Evolutionary conservation across 2,113 vertebrate genomes (phyloP), one percentile per base, ranked within the genome.

Genomic region (Salminus brasiliensis): DNA sequence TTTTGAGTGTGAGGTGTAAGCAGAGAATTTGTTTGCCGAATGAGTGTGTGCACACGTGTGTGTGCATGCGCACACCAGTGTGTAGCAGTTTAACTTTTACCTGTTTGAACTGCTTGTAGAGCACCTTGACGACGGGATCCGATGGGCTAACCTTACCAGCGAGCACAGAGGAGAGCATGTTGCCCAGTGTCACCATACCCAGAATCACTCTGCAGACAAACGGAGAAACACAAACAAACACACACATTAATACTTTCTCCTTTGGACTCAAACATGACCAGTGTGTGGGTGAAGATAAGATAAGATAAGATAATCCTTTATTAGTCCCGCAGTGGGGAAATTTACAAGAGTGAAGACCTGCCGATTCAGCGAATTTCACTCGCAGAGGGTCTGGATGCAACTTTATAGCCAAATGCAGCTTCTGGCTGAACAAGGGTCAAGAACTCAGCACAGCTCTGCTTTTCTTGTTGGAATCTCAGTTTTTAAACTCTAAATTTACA

Each of bases 101-200:
- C 94, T 94, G 91, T 16, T 91, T 93, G 83, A 96, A 96, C 69
- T 96, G 94, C 83, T 93, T 94, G 88, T 94, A 95, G 82, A 96
- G 88, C 11, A 96, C 91, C 85, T 91, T 93, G 21, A 53, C 78
- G 62, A 96, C 94, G 15, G 94, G 90, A 82, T 96, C 94, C 0
- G 90, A 91, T 0, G 92, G 93, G 60, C 89, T 92, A 60, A 95
- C 92, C 88, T 95, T 95, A 32, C 93, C 95, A 23, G 88, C 94
- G 16, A 96, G 91, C 67, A 96, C 88, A 1, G 92, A 95, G 0
- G 94, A 94, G 55, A 96, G 93, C 95, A 96, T 95, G 80, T 96
- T 96, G 66, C 94, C 94, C 0, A 96, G 91, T 0, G 95, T 95
- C 82, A 96, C 94, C 94, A 96, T 94, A 25, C 95, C 95, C 59